Base-by-base conservation (phyloP, 2,888 invertebrate species). In the Coelopa pilipes region DNA sequence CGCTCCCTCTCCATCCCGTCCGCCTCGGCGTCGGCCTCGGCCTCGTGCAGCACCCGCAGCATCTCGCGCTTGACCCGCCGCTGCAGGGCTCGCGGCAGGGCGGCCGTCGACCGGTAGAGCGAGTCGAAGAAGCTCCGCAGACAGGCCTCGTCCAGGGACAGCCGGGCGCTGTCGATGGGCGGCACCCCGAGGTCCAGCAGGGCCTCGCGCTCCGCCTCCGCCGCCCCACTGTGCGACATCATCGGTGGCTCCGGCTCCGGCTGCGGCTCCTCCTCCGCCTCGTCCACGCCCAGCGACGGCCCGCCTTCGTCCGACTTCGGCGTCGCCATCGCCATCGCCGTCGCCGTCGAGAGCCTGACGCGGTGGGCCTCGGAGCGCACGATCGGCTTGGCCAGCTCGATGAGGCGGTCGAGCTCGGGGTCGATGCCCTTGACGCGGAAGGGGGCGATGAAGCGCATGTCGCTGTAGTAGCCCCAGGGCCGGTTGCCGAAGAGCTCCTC, bases 371-470 rank as follows among this genome's bases (percentile, higher is more conserved):
- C 57, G 17, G 47, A 67, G 19, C 34, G 47, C 17, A 71, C 74
- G 5, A 73, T 65, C 11, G 74, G 74, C 49, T 72, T 70, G 12
- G 73, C 76, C 57, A 76, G 65, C 59, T 74, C 65, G 15, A 74
- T 73, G 5, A 76, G 55, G n/a, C 74, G 74, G 49, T 74, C 76
- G 34, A 75, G 45, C 57, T 70, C 72, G 1, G 72, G 70, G 63
- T 75, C 71, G 5, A 21, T 62, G n/a, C 69, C 70, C 46, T 72
- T 72, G 45, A 63, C 59, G 19, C 72, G 72, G 53, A 72, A 76
- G 19, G 74, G 74, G 9, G 70, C 70, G 45, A 76, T 63, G n/a
- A 76, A 76, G 50, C 68, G 66, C 76, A 75, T 75, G n/a, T 76
- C 76, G 17, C 73, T 73, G 50, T 75, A 73, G 66, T 75, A 73